Base-by-base conservation (phyloP, 2,113 vertebrate genomes). In the Syngnathus scovelli region DNA sequence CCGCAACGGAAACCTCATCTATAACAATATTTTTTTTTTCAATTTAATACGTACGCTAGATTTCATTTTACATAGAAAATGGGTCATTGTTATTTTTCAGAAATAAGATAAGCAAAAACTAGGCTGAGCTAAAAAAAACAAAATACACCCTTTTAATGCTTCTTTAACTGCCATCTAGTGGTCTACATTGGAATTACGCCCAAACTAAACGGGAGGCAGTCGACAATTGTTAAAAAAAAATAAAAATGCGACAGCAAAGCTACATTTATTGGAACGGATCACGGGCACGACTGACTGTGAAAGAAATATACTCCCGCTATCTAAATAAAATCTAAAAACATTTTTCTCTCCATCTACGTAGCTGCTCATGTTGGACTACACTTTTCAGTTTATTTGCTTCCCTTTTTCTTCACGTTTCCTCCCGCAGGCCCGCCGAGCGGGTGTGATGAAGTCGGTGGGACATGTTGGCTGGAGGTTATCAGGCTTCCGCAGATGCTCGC, bases 401-500 rank as follows among this genome's bases (percentile, higher is more conserved):
- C 6, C 49, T 9, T 51, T 79, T 61, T 78, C 71, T 63, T 69
- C 77, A 71, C 76, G 61, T 72, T 73, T 68, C 33, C 65, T 72
- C 56, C 74, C 76, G 51, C 44, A 16, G 77, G 75, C 75, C 72
- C 59, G 38, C 55, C 55, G 64, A 68, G 52, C 44, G 6, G 21
- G 33, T 55, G 66, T 78, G 79, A 85, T 83, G 63, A 73, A 66
- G 68, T 76, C 7, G 69, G 77, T 76, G 8, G 69, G 79, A 82
- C 74, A 55, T 67, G 77, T 52, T 51, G 75, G 73, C 75, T 49
- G 10, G 43, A 46, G 75, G 74, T 80, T 75, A 67, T 84, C 76
- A 33, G 49, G 68, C 56, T 39, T 54, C 48, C 68, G 69, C 81
- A 72, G 77, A 74, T 67, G 27, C 43, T 23, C 66, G 16, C 7